Conservation (phyloP, 2,797 vertebrate species). For the Clangula hyemalis region DNA sequence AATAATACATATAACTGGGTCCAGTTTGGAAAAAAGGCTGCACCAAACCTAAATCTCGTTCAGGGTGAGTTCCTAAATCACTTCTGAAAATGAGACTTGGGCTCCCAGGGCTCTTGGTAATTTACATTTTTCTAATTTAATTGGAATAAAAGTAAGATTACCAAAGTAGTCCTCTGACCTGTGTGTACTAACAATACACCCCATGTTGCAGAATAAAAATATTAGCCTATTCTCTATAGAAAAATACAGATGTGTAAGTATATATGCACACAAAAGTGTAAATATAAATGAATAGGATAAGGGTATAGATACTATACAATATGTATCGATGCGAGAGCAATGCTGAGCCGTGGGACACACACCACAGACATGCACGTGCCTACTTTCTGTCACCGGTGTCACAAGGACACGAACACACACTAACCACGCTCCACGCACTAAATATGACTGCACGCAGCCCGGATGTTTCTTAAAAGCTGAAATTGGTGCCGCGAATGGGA, state of each 20-base stretch:
- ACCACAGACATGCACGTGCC: background rate
- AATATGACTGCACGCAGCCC: background rate
- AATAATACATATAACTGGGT: background rate
- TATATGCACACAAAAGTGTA: background rate
- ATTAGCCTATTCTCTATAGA: background rate
- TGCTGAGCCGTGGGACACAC: background rate
- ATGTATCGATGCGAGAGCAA: background rate
- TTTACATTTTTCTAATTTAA: conserved; percentile 11
- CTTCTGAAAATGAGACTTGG: background rate
- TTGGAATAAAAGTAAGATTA: background rate
- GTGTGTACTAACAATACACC: background rate
- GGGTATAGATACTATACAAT: background rate
- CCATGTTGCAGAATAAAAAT: background rate
- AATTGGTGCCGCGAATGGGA: background rate
- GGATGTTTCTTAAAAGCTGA: background rate
- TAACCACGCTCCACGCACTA: background rate
- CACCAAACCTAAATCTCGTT: background rate
- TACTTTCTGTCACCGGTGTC: background rate
- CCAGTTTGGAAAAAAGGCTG: background rate
- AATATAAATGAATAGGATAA: background rate
- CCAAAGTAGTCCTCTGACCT: background rate
- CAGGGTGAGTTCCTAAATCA: background rate
- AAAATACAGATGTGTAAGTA: background rate
- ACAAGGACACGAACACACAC: background rate
- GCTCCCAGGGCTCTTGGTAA: background rate